Evolutionary conservation across 2,797 vertebrate genomes (phyloP).

Genomic region (Erethizon dorsatum): DNA sequence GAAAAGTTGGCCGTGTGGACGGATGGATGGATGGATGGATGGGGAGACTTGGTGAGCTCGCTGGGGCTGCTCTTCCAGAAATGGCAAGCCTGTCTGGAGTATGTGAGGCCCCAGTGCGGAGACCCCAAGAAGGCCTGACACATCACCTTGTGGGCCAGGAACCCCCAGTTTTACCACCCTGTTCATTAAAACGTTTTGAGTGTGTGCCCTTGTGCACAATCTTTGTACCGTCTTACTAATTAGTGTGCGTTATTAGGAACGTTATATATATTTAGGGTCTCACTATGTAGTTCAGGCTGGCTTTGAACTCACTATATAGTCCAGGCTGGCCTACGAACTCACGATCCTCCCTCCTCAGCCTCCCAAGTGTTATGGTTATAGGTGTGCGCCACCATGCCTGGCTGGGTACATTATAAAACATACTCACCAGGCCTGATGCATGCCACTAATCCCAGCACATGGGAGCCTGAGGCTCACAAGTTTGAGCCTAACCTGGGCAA

Average conservation of each 20-base stretch:
- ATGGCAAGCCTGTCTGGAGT: background rate
- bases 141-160: background rate
- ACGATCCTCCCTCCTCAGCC: background rate
- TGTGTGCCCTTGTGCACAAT: background rate
- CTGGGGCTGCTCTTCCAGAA: background rate
- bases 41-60: background rate
- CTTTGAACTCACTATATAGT: too few species aligned
- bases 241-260: background rate
- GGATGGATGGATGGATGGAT: background rate
- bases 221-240: background rate
- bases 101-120: background rate
- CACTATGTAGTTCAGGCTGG: background rate
- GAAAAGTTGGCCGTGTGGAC: background rate
- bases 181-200: conserved; percentile 10
- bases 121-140: background rate
- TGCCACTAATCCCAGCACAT: background rate
- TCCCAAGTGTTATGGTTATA: background rate
- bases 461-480: background rate
- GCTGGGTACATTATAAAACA: background rate
- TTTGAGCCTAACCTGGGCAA: background rate
- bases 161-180: background rate
- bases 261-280: background rate
- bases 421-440: background rate
- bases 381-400: background rate
- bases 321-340: background rate